Conservation (phyloP, 2,113 vertebrate species). For the Dicerorhinus sumatrensis region DNA sequence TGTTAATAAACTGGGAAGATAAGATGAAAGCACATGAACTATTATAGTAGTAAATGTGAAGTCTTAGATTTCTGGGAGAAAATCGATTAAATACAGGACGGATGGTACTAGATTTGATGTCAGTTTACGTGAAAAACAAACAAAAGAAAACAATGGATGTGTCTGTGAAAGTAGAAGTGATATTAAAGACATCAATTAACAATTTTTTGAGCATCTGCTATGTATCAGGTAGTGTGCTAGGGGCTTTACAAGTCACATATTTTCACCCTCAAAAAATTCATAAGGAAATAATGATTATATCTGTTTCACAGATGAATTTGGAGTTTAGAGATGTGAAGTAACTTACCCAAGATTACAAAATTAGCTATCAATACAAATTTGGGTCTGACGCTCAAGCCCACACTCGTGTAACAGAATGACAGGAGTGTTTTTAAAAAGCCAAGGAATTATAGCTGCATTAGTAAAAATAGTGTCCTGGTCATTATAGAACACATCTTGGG, state of each 20-base stretch:
- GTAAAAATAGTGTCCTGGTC: background rate
- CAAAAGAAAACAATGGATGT: background rate
- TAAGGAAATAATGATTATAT: background rate
- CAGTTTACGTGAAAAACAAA: background rate
- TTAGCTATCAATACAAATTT: background rate
- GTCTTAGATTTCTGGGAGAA: conserved; percentile 13
- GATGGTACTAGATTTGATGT: background rate
- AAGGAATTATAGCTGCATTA: background rate
- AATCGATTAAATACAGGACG: background rate
- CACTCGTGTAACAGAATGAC: background rate
- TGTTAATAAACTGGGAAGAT: background rate
- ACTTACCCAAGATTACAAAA: background rate
- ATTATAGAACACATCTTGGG: background rate
- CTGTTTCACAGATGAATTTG: conserved; percentile 6
- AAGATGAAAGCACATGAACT: background rate
- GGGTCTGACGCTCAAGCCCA: background rate
- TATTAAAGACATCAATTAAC: background rate
- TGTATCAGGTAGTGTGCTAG: background rate
- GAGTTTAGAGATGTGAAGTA: background rate
- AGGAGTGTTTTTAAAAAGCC: background rate
- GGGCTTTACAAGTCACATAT: background rate
- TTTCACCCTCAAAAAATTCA: background rate
- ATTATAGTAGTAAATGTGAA: background rate
- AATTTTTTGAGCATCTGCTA: background rate
- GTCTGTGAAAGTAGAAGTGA: background rate